Base-by-base conservation (phyloP, 35 echinoderm and acorn worm genomes). In the Patiria miniata region DNA sequence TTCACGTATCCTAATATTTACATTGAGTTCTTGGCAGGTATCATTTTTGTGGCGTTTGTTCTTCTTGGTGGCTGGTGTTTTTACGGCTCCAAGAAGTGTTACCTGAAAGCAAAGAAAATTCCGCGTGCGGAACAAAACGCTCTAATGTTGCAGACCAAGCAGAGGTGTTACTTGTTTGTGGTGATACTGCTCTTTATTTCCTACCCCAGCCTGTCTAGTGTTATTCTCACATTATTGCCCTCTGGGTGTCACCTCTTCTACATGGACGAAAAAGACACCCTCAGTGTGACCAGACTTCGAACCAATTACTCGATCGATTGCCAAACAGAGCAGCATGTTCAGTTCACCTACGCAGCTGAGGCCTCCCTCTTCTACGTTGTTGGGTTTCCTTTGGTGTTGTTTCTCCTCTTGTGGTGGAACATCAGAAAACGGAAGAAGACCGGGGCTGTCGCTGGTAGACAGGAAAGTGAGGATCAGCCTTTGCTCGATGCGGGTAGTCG, bases 221-320 rank as follows among this genome's bases (percentile, higher is more conserved):
- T 83, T 8, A 91, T 91, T n/a, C 79, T 91, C 18, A 36, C 50
- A 2, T 8, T 91, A 1, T 85, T 85, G 54, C 89, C 89, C 4
- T 42, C 21, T 29, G 69, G 82, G 0, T 91, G 89, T 68, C 39
- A 91, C 8, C 39, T 30, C 0, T 91, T 86, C 38, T 39, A 55
- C 17, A 19, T 91, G 5, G 51, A 80, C 51, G 61, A 56, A 3
- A 37, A 91, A 3, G 44, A 40, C 8, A 39, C 37, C 33, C 5
- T 23, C 0, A 57, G 14, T 16, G 77, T 86, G n/a, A 40, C 65
- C 5, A 37, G 76, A 39, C 77, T 91, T 15, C 40, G 89, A 4
- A 33, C 82, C 17, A 82, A 91, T 78, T 85, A 80, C 29, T 36
- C 83, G 39, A 91, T 84, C 5, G 55, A 86, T 36, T 91, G 89